Evolutionary conservation across 2,113 vertebrate species (phyloP).

Genomic region (Pelobates fuscus): DNA sequence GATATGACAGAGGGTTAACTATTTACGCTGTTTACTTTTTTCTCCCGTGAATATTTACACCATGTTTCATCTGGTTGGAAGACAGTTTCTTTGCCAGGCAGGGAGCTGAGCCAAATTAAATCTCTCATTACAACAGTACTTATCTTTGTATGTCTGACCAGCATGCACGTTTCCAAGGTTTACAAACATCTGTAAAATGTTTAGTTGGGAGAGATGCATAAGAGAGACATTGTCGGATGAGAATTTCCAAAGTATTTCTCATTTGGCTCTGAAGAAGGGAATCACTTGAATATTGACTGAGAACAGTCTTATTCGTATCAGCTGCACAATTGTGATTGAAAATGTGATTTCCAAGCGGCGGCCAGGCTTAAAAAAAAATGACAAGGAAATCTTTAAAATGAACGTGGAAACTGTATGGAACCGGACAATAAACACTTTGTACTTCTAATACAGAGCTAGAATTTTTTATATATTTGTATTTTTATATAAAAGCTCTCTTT

Average conservation of each 20-base stretch:
- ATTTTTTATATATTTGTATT: too few species aligned
- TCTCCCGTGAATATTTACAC: neutral
- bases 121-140: conserved; percentile 4
- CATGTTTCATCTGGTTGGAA: neutral
- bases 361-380: neutral
- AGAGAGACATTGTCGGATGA: neutral
- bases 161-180: neutral
- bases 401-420: neutral
- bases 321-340: neutral
- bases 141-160: neutral
- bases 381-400: neutral
- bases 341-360: neutral
- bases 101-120: neutral
- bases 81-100: neutral
- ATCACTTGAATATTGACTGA: neutral
- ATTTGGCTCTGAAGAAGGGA: neutral
- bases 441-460: neutral
- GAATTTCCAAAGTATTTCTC: neutral
- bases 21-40: neutral
- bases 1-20: too few species aligned
- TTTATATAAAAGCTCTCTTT: neutral
- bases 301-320: neutral
- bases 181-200: conserved; percentile 8
- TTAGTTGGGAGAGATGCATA: neutral
- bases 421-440: neutral